Evolutionary conservation across 2,113 vertebrate species (phyloP), one percentile per base, ranked within the genome.

Genomic region (Heliornis fulica): DNA sequence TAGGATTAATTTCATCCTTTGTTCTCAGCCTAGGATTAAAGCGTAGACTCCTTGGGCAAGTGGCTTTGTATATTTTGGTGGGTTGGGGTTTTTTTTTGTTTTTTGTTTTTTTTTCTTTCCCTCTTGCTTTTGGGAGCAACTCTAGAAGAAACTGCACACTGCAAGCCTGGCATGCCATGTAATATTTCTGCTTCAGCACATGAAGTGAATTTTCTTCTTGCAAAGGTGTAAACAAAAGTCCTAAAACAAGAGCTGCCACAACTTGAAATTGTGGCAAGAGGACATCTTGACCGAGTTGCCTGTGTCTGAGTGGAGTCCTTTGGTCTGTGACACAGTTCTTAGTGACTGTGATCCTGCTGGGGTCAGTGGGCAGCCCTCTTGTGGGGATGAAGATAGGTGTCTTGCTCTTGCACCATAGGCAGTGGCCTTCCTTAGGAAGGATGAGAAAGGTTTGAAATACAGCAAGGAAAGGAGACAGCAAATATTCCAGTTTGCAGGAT

Each of bases 401-500:
- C 38, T 56, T 64, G 7, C 11, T 76, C 7, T 31, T 2, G 2
- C 32, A 26, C 26, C 0, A 0, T 43, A 45, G 45, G 15, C 25
- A 29, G 46, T 63, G 56, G 2, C 13, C 11, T 78, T 84, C 38
- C 34, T 45, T 66, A 41, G 20, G 18, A 84, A 78, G 43, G 63
- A 7, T 3, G 15, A 8, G 13, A 29, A 2, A 6, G 5, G 1
- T 36, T 93, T 43, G 28, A 78, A 93, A 54, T 15, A 32, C 15
- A 38, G 29, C 5, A 54, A 38, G 22, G 32, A 69, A 76, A 48
- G 23, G n/a, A 86, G 50, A 29, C n/a, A 94, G 12, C 4, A 59
- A 54, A 41, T 46, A 50, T 46, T 95, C 23, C 38, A 75, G 1
- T 11, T 8, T 51, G 36, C 43, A 64, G 60, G 45, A 83, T 16